phyloP scores from a whole-genome alignment of 2,797 vertebrate species.

The Manis pentadactyla region DNA sequence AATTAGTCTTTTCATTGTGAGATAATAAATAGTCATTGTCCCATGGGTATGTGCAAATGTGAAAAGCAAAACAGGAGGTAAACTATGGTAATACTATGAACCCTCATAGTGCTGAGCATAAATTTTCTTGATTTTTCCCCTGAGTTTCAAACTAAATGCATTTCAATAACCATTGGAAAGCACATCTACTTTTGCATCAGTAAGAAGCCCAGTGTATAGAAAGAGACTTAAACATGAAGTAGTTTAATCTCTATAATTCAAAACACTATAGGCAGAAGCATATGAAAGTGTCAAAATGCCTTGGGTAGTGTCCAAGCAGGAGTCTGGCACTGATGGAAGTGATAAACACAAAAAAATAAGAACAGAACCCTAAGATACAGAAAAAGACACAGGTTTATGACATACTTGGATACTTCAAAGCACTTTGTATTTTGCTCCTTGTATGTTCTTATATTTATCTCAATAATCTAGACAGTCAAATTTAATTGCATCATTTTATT shows the following conservation, averaged over 20 bases:
- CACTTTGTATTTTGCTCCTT: not conserved
- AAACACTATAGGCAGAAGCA: not conserved
- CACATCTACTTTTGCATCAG: not conserved
- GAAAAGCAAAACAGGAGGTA: not conserved
- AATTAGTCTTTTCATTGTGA: not conserved
- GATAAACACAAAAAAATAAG: not conserved
- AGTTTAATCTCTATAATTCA: slow-evolving; percentile 61
- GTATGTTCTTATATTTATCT: not conserved
- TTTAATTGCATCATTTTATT: not conserved
- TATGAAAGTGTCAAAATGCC: slow-evolving; percentile 44
- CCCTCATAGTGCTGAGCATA: not conserved
- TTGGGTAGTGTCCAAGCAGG: slow-evolving; percentile 59
- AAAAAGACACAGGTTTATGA: slow-evolving; percentile 27
- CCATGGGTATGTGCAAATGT: not conserved
- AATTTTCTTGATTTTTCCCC: not conserved
- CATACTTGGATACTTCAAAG: not conserved
- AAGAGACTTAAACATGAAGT: slow-evolving; percentile 37
- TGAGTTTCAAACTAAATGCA: not conserved
- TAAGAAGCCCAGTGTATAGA: slow-evolving; percentile 25
- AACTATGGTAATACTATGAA: not conserved
- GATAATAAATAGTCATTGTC: not conserved
- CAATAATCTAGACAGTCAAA: not conserved
- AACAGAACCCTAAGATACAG: slow-evolving; percentile 25
- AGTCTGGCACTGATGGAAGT: not conserved
- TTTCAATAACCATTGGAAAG: slow-evolving; percentile 55